Evolutionary conservation across 92 coral and sea anemone species (phyloP), one percentile per base, ranked within the genome.

Genomic region (Epizoanthus rinbou): DNA sequence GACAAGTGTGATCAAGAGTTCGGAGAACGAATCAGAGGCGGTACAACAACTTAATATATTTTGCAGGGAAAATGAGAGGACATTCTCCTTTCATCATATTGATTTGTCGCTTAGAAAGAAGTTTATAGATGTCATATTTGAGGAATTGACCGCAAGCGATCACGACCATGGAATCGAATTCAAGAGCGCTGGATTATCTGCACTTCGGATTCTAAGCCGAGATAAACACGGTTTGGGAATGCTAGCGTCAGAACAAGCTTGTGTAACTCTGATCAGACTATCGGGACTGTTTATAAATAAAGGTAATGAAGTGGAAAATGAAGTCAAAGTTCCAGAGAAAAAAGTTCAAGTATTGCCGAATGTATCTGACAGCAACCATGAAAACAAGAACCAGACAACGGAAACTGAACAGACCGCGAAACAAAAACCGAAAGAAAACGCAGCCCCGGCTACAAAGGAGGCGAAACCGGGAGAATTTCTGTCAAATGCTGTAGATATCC

Each of bases 191-290:
- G 86, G 92, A 45, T 84, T 97, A 18, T 82, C 89, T n/a, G 89
- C 99, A 11, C 84, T 97, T 75, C 94, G 99, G 25, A 90, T 97
- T 78, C 76, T 97, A 28, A 94, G 98, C 85, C 93, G 99, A 6
- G 98, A 97, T 64, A 91, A 87, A 63, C 89, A 92, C 63, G 95
- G 94, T 9, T 80, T 97, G 56, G 97, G 94, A 21, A 82, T 91
- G 50, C 87, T 97, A 62, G 86, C 85, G 24, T 86, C 97, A 17
- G 98, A 94, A 82, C 72, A 87, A 28, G 87, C 98, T n/a, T 90
- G 91, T 28, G 80, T 69, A 65, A 91, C 83, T 2, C 86, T 97
- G 70, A 80, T 97, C 70, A 84, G 80, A 33, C 83, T 94, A 17
- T 92, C 98, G 5, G 98, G 95, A 22, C 81, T 97, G 66, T 73